A percentile compares a stretch with the other conserved stretches of the same genome.
Evolutionary conservation across 2,113 vertebrate genomes (phyloP).

Genomic region (Trichomycterus rosablanca): DNA sequence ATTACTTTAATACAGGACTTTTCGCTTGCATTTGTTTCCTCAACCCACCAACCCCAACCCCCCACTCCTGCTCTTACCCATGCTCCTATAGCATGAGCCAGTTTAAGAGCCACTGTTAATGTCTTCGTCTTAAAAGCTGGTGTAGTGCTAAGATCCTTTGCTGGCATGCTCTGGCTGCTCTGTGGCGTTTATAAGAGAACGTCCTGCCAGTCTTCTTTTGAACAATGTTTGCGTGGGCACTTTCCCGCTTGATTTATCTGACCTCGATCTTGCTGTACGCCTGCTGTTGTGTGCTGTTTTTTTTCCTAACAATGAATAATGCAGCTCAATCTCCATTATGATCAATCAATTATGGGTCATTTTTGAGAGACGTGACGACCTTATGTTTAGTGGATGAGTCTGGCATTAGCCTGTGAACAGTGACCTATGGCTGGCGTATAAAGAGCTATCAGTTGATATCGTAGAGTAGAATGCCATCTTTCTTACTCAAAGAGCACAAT

Average conservation of each 20-base stretch:
- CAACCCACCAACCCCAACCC: neutral
- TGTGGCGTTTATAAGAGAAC: conserved; percentile 42
- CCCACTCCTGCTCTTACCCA: neutral
- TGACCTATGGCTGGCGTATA: conserved; percentile 11
- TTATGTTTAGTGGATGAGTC: conserved; percentile 30
- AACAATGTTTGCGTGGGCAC: conserved; percentile 34
- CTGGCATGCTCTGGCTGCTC: conserved; percentile 34
- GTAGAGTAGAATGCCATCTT: too few species aligned
- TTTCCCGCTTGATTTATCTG: conserved; percentile 45
- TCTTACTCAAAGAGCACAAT: too few species aligned
- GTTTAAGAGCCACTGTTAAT: conserved; percentile 42
- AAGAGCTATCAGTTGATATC: too few species aligned
- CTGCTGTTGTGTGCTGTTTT: conserved; percentile 23
- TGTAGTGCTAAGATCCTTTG: conserved; percentile 36
- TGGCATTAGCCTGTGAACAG: conserved; percentile 35
- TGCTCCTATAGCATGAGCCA: conserved; percentile 25
- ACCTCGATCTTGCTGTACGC: conserved; percentile 40
- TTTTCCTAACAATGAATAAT: conserved; percentile 46
- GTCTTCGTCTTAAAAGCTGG: conserved; percentile 43
- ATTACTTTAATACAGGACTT: conserved; percentile 45
- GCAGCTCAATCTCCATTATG: conserved; percentile 45
- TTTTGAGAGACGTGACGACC: conserved; percentile 32
- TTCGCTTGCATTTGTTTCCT: conserved; percentile 40
- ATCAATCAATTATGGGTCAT: conserved; percentile 44
- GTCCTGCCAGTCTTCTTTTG: conserved; percentile 35